Conservation (phyloP, 2,113 vertebrate genomes). For the Gallinago undulata region DNA sequence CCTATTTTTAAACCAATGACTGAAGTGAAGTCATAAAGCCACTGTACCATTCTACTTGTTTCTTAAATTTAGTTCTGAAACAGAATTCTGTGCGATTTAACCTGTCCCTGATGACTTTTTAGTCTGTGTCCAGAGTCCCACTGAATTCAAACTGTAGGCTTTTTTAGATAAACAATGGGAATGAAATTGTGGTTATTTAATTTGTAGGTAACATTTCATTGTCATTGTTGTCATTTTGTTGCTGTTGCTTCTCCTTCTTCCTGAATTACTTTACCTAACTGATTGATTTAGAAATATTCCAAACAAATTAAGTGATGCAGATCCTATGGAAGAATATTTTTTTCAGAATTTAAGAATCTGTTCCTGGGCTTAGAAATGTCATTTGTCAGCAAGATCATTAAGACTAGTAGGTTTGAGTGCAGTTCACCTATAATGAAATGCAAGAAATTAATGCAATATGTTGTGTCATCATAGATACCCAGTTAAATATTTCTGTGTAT, state of each 20-base stretch:
- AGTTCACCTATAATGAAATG: background rate
- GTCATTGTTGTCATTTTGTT: background rate
- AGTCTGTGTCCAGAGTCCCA: background rate
- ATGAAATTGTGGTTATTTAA: background rate
- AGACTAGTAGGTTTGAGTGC: background rate
- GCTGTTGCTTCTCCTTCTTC: background rate
- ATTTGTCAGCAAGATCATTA: background rate
- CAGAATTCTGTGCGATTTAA: background rate
- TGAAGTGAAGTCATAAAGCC: background rate
- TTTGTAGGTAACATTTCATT: background rate
- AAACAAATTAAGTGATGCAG: background rate
- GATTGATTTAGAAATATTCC: background rate
- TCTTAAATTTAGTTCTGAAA: background rate
- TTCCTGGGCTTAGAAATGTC: background rate
- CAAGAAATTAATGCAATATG: background rate
- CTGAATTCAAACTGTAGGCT: background rate
- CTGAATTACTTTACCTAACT: background rate
- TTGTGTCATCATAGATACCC: background rate
- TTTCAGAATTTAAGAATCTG: background rate
- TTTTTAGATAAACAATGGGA: background rate
- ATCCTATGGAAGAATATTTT: background rate
- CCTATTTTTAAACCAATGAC: background rate
- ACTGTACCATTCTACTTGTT: background rate
- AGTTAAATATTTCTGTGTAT: background rate
- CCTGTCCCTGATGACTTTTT: background rate